Conservation (phyloP, 1,140 invertebrate genomes). For the Melitaea cinxia region DNA sequence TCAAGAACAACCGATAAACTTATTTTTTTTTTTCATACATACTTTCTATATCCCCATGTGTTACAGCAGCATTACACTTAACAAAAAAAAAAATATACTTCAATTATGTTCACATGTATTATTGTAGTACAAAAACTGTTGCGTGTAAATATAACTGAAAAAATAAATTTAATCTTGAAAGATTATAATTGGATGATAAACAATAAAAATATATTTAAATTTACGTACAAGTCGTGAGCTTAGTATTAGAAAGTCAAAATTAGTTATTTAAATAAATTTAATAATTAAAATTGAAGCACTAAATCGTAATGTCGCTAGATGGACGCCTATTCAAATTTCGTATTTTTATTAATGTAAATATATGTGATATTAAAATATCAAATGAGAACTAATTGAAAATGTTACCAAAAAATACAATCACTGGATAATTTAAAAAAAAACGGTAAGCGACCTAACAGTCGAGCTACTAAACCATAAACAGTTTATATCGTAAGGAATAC, state of each 20-base stretch:
- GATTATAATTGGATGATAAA: background rate
- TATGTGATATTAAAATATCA: slow-evolving; percentile 3
- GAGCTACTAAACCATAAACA: too few species aligned
- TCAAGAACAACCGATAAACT: background rate
- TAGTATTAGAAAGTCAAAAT: slow-evolving; percentile 38
- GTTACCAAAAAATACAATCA: background rate
- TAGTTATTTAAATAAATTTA: slow-evolving; percentile 1
- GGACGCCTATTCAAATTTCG: background rate
- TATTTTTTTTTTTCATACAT: background rate
- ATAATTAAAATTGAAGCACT: slow-evolving; percentile 10
- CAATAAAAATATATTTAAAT: slow-evolving; percentile 35
- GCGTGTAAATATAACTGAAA: slow-evolving; percentile 17
- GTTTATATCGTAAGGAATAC: too few species aligned
- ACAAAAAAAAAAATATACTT: background rate
- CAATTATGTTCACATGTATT: background rate
- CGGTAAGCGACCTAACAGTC: too few species aligned
- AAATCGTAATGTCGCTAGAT: slow-evolving; percentile 18
- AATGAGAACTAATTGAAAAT: slow-evolving; percentile 3
- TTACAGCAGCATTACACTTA: background rate
- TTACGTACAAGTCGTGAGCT: slow-evolving; percentile 59
- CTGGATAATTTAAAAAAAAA: background rate
- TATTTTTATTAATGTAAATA: slow-evolving; percentile 8
- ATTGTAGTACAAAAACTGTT: background rate
- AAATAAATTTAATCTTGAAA: slow-evolving; percentile 9
- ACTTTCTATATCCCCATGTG: background rate